Evolutionary conservation across 1,140 invertebrate species (phyloP).

Genomic region (Drosophila pallidifrons): DNA sequence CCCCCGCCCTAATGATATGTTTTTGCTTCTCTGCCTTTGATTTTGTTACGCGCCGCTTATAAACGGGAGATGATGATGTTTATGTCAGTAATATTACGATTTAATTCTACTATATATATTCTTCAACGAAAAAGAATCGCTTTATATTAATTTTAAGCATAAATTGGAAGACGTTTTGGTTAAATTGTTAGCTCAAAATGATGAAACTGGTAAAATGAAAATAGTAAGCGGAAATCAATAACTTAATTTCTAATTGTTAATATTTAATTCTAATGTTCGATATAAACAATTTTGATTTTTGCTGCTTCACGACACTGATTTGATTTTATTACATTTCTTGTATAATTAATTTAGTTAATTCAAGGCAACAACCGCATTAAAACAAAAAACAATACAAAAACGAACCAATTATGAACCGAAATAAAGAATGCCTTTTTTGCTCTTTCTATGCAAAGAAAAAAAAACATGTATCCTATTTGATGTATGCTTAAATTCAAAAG

Average conservation of each 20-base stretch:
- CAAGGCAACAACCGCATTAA: constrained; percentile 33
- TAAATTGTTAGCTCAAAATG: constrained; percentile 55
- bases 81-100: constrained; percentile 38
- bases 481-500: constrained; percentile 1
- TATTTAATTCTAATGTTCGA: constrained; percentile 34
- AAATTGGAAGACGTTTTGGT: constrained; percentile 50
- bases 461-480: constrained; percentile 33
- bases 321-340: constrained; percentile 37
- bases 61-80: constrained; percentile 52
- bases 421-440: constrained; percentile 73
- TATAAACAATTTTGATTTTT: constrained; percentile 49
- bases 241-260: constrained; percentile 48
- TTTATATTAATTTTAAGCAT: constrained; percentile 66
- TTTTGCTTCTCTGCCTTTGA: constrained; percentile 44
- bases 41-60: constrained; percentile 56
- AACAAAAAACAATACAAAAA: constrained; percentile 22
- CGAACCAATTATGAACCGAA: constrained; percentile 58
- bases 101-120: constrained; percentile 17
- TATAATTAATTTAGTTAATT: constrained; percentile 69
- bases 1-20: constrained; percentile 1
- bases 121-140: constrained; percentile 40
- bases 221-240: constrained; percentile 19
- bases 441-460: constrained; percentile 58
- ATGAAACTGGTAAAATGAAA: constrained; percentile 24
- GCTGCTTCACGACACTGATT: constrained; percentile 19